These are phyloP conservation scores for Maccullochella peelii DNA, from an alignment of 2,113 vertebrate species.

Conservation along the genomic window DNA sequence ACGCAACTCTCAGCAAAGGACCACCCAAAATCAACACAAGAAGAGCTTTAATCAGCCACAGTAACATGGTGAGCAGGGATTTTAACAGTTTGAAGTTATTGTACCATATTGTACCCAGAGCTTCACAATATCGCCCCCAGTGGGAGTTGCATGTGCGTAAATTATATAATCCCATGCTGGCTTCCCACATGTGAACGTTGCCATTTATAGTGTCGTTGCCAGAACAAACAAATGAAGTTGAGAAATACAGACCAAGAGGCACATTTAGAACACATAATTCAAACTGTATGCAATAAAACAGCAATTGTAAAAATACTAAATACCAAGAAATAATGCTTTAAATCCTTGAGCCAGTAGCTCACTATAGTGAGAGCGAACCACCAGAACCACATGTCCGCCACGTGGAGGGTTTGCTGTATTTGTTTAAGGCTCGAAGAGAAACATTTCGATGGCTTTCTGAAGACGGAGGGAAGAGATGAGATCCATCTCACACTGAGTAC, in stretches of 20 bases:
- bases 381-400: slow-evolving; percentile 76
- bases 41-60: background rate
- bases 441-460: slow-evolving; percentile 14
- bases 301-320: background rate
- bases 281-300: background rate
- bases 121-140: background rate
- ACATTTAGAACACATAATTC: background rate
- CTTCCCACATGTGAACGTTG: background rate
- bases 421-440: slow-evolving; percentile 28
- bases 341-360: background rate
- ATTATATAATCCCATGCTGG: background rate
- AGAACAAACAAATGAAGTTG: background rate
- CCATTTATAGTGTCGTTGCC: background rate
- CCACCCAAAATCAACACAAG: background rate
- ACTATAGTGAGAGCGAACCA: background rate
- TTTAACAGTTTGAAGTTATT: slow-evolving; percentile 5
- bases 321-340: background rate
- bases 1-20: background rate
- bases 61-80: background rate
- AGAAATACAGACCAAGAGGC: background rate
- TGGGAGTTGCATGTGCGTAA: background rate
- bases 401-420: slow-evolving; percentile 56
- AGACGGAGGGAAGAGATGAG: background rate
- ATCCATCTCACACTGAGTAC: background rate
- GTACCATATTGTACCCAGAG: background rate